A percentile compares a stretch with the other conserved stretches of the same genome.
Conservation (phyloP, 1,140 invertebrate species). For the Brachionus angularis region DNA sequence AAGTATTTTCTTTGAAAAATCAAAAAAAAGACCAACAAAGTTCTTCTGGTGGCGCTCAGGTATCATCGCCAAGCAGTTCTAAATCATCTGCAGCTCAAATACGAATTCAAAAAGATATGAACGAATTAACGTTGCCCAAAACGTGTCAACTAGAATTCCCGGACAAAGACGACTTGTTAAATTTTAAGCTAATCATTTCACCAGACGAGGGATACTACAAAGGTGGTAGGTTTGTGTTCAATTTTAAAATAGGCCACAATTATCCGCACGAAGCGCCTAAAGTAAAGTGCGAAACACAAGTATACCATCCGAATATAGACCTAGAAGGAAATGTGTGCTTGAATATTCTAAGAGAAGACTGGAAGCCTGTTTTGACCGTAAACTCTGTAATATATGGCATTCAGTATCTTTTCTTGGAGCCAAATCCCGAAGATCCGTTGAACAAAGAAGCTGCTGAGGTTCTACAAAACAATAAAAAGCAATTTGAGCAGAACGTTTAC, state of each 20-base stretch:
- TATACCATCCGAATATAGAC: conserved; percentile 94
- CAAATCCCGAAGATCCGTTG: background rate
- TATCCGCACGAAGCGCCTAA: conserved; percentile 94
- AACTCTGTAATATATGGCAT: background rate
- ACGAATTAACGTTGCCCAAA: no score
- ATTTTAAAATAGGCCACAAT: conserved; percentile 29
- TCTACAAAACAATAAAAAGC: no score
- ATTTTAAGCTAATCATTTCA: background rate
- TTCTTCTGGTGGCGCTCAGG: no score
- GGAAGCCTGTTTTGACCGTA: background rate
- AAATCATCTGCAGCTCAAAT: no score
- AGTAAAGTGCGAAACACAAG: conserved; percentile 80
- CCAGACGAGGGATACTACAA: background rate
- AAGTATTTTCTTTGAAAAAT: no score
- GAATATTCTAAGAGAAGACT: conserved; percentile 71
- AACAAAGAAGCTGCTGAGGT: background rate
- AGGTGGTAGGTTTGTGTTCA: background rate
- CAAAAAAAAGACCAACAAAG: no score
- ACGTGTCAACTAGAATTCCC: no score
- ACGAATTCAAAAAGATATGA: no score
- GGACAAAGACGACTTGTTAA: background rate
- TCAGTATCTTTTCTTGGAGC: background rate
- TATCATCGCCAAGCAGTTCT: no score
- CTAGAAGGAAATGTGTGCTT: conserved; percentile 88
- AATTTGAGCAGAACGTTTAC: no score